These are phyloP conservation scores for Campylomormyrus numenius DNA, from an alignment of 2,113 vertebrate genomes.

Conservation along the genomic window DNA sequence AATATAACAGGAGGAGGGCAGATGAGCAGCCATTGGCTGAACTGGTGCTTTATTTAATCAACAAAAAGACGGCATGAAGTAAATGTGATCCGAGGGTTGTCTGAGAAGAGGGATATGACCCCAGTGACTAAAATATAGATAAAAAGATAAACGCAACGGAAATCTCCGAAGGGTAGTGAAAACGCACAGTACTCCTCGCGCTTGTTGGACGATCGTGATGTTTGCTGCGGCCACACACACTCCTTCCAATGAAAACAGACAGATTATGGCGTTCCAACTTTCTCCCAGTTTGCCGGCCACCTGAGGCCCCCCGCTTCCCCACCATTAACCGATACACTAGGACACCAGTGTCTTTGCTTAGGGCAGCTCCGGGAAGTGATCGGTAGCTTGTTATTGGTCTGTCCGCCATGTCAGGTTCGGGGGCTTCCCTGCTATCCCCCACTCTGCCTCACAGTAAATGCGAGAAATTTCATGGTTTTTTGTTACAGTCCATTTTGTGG, in stretches of 20 bases:
- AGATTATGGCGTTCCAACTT: neutral
- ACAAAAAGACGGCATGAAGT: neutral
- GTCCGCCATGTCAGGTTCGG: neutral
- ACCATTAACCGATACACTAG: neutral
- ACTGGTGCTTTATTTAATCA: neutral
- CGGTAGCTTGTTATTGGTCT: neutral
- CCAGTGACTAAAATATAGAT: neutral
- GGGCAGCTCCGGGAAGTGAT: neutral
- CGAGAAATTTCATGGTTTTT: neutral
- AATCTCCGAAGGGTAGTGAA: neutral
- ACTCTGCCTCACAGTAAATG: neutral
- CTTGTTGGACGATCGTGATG: neutral
- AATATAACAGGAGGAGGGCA: neutral
- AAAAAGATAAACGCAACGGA: neutral
- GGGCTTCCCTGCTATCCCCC: neutral
- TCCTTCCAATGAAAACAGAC: neutral
- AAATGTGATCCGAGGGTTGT: neutral
- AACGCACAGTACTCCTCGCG: neutral
- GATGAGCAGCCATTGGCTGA: neutral
- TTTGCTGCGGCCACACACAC: neutral
- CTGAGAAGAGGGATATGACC: neutral
- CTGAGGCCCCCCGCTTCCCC: neutral
- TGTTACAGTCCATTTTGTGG: neutral
- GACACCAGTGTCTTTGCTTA: neutral
- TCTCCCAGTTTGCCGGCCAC: neutral